Conservation (phyloP, 1,140 invertebrate genomes). For the Contarinia nasturtii region DNA sequence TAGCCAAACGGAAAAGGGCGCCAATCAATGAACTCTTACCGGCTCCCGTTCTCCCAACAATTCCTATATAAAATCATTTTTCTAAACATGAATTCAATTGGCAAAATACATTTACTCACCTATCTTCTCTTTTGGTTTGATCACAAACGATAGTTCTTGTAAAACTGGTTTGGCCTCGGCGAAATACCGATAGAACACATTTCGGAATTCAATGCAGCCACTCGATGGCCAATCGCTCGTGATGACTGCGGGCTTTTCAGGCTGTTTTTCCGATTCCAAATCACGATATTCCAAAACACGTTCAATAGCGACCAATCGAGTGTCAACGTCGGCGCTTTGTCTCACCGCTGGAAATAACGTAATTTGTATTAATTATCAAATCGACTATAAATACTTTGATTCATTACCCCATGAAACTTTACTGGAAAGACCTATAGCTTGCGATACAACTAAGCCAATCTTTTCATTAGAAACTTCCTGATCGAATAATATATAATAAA, state of each 20-base stretch:
- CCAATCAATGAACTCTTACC: conserved; percentile 61
- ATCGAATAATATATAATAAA: conserved; percentile 33
- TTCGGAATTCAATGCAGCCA: conserved; percentile 2
- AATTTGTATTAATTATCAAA: background rate
- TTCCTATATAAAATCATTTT: too few relatives aligned
- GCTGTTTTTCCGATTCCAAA: conserved; percentile 6
- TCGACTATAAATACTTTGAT: background rate
- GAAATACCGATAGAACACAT: conserved; percentile 4
- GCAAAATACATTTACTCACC: too few relatives aligned
- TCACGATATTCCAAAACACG: conserved; percentile 51
- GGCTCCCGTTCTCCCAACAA: conserved; percentile 63
- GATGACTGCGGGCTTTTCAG: background rate
- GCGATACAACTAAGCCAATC: conserved; percentile 13
- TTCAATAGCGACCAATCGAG: conserved; percentile 63
- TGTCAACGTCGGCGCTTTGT: conserved; percentile 62
- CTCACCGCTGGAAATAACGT: conserved; percentile 35
- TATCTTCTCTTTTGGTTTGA: conserved; percentile 49
- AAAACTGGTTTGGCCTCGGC: conserved; percentile 26
- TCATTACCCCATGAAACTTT: conserved; percentile 46
- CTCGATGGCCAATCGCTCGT: background rate
- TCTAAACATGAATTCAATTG: too few relatives aligned
- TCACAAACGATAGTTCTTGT: conserved; percentile 35
- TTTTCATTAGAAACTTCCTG: conserved; percentile 22
- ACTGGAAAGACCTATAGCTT: conserved; percentile 29
- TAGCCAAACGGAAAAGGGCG: conserved; percentile 39